Evolutionary conservation across 2,797 vertebrate species (phyloP).

Genomic region (Dendrocincla fuliginosa): DNA sequence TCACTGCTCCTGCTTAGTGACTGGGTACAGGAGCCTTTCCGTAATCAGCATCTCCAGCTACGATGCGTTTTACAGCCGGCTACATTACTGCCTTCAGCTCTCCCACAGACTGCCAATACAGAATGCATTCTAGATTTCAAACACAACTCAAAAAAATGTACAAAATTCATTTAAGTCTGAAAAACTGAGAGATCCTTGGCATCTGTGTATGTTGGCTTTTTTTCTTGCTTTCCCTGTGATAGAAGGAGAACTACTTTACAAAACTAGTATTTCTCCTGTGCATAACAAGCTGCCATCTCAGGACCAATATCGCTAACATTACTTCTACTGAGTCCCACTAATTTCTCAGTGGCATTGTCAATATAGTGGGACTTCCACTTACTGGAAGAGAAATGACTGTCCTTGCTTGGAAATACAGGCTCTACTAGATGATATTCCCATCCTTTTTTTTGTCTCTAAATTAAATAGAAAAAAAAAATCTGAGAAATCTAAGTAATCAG

Average conservation of each 20-base stretch:
- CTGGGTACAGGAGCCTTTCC: neutral
- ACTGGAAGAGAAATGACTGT: neutral
- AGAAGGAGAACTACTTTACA: neutral
- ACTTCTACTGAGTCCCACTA: constrained; percentile 27
- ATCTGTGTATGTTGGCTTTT: neutral
- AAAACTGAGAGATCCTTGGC: neutral
- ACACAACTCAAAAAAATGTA: neutral
- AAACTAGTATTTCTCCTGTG: neutral
- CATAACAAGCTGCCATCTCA: constrained; percentile 8
- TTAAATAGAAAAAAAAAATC: neutral
- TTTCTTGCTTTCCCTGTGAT: neutral
- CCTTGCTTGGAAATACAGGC: constrained; percentile 1
- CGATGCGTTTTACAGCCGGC: neutral
- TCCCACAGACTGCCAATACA: neutral
- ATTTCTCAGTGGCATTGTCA: constrained; percentile 15
- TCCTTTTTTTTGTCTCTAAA: neutral
- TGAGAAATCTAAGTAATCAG: neutral
- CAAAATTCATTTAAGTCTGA: neutral
- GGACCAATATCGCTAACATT: neutral
- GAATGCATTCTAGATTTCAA: neutral
- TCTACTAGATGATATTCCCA: neutral
- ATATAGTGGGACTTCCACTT: constrained; percentile 14
- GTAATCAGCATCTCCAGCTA: neutral
- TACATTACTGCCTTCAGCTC: neutral
- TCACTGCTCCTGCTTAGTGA: neutral